Evolutionary conservation across 2,113 vertebrate genomes (phyloP), one percentile per base, ranked within the genome.

Genomic region (Ochotona curzoniae): DNA sequence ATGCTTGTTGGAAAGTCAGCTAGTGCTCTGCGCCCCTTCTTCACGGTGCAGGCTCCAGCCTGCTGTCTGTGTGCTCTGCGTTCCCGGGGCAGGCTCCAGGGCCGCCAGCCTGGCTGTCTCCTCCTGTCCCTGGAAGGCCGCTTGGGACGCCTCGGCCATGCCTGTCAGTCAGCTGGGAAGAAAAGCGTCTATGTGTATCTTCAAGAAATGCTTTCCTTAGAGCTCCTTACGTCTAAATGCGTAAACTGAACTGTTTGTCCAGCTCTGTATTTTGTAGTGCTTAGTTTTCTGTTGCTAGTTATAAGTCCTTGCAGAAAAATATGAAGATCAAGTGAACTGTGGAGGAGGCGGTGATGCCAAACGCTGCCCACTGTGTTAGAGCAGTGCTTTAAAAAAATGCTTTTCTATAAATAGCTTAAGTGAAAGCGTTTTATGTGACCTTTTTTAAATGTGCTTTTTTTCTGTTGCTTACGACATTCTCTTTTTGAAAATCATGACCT

Each of bases 341-440:
- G 7, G 18, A 23, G 26, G 78, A 86, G 67, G 25, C n/a, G 83
- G 10, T 79, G 82, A 35, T 89, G 21, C 30, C 61, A 35, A 80
- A 69, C 49, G 73, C 9, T 38, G 30, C 11, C 5, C n/a, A 23
- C 28, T 63, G 0, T 74, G 23, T 11, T 2, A 32, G n/a, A 63
- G 23, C 17, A 1, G 18, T 18, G 66, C 86, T 63, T 75, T 70
- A 21, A 54, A 78, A 69, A 71, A 90, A n/a, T 60, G 60, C 83
- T 75, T 13, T 82, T 91, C 63, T 88, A 32, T 87, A 88, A 94
- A 87, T 83, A 84, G 47, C 8, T 85, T 61, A 95, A 84, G 74
- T 94, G 49, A 90, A 94, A 74, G 73, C 38, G 38, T 61, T 25
- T 47, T 18, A 8, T 30, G 2, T 60, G 83, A 60, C 1, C 64